These are phyloP conservation scores for Smittia aterrima DNA, from an alignment of 2,888 invertebrate species.

Conservation along the genomic window DNA sequence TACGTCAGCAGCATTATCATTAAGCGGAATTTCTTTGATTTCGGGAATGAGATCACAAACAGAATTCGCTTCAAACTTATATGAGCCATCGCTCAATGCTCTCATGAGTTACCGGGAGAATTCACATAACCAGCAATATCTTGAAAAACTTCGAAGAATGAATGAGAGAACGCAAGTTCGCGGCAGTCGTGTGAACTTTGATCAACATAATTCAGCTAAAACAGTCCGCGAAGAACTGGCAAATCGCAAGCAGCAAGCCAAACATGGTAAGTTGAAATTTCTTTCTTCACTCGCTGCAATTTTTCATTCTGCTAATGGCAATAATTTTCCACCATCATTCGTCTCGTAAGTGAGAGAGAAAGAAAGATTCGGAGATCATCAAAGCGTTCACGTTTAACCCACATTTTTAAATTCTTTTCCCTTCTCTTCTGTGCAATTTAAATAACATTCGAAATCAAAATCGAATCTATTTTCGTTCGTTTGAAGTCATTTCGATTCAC, in stretches of 20 bases:
- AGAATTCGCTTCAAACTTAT: neutral
- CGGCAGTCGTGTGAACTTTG: conserved; percentile 35
- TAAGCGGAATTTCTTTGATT: conserved; percentile 29
- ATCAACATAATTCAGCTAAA: conserved; percentile 25
- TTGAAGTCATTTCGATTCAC: conserved; percentile 39
- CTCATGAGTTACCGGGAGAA: conserved; percentile 36
- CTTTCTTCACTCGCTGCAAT: neutral
- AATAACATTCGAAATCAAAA: conserved; percentile 23
- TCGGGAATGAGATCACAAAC: neutral
- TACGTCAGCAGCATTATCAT: conserved; percentile 32
- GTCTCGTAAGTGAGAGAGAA: neutral
- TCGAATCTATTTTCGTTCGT: conserved; percentile 27
- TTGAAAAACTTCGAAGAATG: conserved; percentile 33
- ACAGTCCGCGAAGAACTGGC: conserved; percentile 40
- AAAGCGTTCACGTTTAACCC: neutral
- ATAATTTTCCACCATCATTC: conserved; percentile 23
- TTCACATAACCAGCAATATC: conserved; percentile 37
- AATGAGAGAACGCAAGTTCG: conserved; percentile 25
- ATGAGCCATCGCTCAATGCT: neutral
- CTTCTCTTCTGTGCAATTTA: conserved; percentile 20
- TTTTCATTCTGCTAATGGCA: neutral
- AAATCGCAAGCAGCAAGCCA: conserved; percentile 31
- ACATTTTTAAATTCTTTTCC: neutral
- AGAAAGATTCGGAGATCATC: conserved; percentile 5
- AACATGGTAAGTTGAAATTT: conserved; percentile 28